Evolutionary conservation across 2,797 vertebrate species (phyloP).

Genomic region (Macropodus opercularis): DNA sequence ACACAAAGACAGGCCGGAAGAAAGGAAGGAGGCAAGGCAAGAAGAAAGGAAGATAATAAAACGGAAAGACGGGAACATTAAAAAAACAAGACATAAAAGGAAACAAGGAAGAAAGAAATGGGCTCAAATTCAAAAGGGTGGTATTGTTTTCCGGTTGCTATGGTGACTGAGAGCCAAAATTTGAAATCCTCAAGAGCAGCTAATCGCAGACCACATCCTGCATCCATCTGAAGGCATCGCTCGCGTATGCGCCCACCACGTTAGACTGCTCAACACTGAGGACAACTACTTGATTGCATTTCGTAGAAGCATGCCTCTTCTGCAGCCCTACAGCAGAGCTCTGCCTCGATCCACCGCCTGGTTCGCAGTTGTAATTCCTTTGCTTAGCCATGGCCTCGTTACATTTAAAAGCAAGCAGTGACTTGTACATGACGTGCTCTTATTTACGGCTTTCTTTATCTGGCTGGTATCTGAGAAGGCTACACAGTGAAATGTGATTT

Average conservation of each 20-base stretch:
- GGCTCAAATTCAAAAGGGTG: constrained; percentile 72
- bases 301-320: constrained; percentile 36
- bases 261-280: constrained; percentile 63
- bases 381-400: constrained; percentile 66
- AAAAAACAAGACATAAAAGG: neutral
- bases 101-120: constrained; percentile 33
- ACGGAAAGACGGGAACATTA: neutral
- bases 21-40: constrained; percentile 2
- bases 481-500: constrained; percentile 78
- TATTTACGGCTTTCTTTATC: constrained; percentile 74
- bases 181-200: constrained; percentile 76
- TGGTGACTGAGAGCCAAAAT: constrained; percentile 77
- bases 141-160: constrained; percentile 81
- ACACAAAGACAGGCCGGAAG: constrained; percentile 14
- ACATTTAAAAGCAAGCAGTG: constrained; percentile 70
- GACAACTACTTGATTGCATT: constrained; percentile 63
- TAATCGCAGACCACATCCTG: constrained; percentile 72
- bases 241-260: constrained; percentile 51
- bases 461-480: constrained; percentile 86
- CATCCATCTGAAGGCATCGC: constrained; percentile 67
- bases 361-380: constrained; percentile 31
- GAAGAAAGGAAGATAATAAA: constrained; percentile 1
- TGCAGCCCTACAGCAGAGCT: constrained; percentile 39
- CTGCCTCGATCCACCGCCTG: constrained; percentile 40
- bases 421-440: constrained; percentile 60